Base-by-base conservation (phyloP, 2,797 vertebrate species). In the Chrysocyon brachyurus region DNA sequence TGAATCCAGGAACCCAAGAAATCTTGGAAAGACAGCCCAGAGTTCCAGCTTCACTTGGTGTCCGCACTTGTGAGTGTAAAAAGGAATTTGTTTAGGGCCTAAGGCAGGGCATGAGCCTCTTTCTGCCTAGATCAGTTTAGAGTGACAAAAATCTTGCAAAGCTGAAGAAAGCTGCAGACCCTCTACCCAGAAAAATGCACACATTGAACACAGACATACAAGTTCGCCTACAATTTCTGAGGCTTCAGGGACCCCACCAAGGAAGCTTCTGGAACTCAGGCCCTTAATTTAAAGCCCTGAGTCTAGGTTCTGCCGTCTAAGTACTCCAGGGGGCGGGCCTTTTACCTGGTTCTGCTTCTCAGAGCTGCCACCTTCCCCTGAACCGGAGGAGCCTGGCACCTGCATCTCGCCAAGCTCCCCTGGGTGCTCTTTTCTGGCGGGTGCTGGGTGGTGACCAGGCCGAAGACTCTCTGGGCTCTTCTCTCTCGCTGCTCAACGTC, bases 1-100 rank as follows among this genome's bases (percentile, higher is more conserved):
- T 86, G 90, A 78, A 52, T 63, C 15, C 78, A 59, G 31, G 52
- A 94, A 59, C 68, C 46, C 89, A 87, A 77, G 82, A 94, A 75
- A 87, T 75, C n/a, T 33, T 82, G 57, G 40, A 59, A 14, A 19
- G 14, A 52, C 49, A 31, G 15, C 19, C 28, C 21, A n/a, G 72
- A 84, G 49, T 77, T 56, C 26, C 59, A 49, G 24, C 46, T 52
- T 82, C 21, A 40, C 33, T 49, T 17, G 16, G 49, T 61, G 49
- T 57, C 36, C 3, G 9, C 40, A 33, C 4, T 8, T 8, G 31
- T 24, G 16, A 26, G 14, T 31, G 28, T 72, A 33, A 56, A 46
- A 46, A 33, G 46, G n/a, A 73, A 40, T 70, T 91, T 36, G 36
- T 28, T 21, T 40, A 31, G 33, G 33, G 16, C 5, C 15, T 81